Evolutionary conservation across 2,888 invertebrate genomes (phyloP).

Genomic region (Luperina testacea): DNA sequence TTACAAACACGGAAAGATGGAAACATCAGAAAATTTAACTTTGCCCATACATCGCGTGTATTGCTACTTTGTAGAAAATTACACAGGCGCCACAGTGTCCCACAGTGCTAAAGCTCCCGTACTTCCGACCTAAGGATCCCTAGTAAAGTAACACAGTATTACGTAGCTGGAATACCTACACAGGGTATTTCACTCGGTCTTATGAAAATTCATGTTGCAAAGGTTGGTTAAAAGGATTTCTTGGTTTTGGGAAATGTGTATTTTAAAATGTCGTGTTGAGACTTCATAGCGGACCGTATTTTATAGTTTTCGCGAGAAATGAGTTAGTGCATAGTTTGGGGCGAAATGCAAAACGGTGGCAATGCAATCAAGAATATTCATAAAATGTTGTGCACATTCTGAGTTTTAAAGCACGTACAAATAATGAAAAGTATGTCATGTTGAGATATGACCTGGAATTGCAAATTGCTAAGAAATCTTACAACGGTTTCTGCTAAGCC

Average conservation of each 20-base stretch:
- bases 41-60: slow-evolving; percentile 64
- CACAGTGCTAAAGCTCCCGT: slow-evolving; percentile 45
- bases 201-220: slow-evolving; percentile 69
- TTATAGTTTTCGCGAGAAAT: slow-evolving; percentile 59
- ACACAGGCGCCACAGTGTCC: slow-evolving; percentile 50
- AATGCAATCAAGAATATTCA: slow-evolving; percentile 50
- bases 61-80: slow-evolving; percentile 51
- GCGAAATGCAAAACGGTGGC: slow-evolving; percentile 50
- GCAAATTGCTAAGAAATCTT: slow-evolving; percentile 1
- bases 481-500: background rate
- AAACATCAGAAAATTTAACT: slow-evolving; percentile 46
- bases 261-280: slow-evolving; percentile 68
- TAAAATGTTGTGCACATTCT: slow-evolving; percentile 42
- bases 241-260: slow-evolving; percentile 67
- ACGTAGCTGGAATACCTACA: slow-evolving; percentile 56
- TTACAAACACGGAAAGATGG: slow-evolving; percentile 44
- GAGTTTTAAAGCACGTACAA: slow-evolving; percentile 34
- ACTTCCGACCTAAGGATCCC: slow-evolving; percentile 37
- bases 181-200: slow-evolving; percentile 53
- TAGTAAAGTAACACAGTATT: slow-evolving; percentile 52
- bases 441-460: slow-evolving; percentile 4
- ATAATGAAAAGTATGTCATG: background rate
- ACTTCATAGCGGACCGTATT: slow-evolving; percentile 55
- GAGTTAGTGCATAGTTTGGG: slow-evolving; percentile 57
- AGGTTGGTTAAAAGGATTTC: slow-evolving; percentile 69